Evolutionary conservation across 2,888 invertebrate genomes (phyloP).

Genomic region (Candidula unifasciata): DNA sequence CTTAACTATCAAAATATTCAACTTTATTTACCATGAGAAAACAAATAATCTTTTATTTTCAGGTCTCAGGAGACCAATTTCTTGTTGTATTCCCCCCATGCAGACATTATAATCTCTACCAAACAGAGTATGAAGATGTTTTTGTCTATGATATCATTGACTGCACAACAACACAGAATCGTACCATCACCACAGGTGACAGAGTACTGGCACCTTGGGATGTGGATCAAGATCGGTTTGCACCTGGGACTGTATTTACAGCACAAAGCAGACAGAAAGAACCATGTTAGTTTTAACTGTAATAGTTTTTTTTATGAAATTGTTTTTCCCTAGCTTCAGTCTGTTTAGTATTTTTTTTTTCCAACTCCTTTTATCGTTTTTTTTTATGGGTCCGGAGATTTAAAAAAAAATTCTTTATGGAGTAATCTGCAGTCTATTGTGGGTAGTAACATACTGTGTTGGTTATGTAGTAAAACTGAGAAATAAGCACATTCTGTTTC

Average conservation of each 20-base stretch:
- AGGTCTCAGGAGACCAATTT: conserved; percentile 74
- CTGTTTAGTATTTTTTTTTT: no score
- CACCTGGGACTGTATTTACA: conserved; percentile 74
- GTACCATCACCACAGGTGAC: conserved; percentile 74
- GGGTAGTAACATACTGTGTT: no score
- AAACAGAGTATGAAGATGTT: conserved; percentile 76
- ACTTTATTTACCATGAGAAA: not conserved
- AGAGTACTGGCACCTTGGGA: conserved; percentile 75
- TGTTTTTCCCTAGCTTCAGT: no score
- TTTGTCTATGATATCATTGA: conserved; percentile 76
- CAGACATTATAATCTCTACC: conserved; percentile 73
- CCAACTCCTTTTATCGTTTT: no score
- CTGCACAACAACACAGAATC: conserved; percentile 72
- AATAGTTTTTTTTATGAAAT: not conserved
- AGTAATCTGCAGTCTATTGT: no score
- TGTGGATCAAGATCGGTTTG: conserved; percentile 73
- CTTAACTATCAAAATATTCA: not conserved
- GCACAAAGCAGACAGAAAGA: conserved; percentile 70
- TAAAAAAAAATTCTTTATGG: no score
- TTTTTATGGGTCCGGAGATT: no score
- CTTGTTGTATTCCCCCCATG: conserved; percentile 76
- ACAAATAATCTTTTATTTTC: conserved; percentile 40
- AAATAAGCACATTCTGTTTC: no score
- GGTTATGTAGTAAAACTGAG: no score
- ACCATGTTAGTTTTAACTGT: not conserved